Evolutionary conservation across 2,888 invertebrate species (phyloP).

Genomic region (Odiellus spinosus): DNA sequence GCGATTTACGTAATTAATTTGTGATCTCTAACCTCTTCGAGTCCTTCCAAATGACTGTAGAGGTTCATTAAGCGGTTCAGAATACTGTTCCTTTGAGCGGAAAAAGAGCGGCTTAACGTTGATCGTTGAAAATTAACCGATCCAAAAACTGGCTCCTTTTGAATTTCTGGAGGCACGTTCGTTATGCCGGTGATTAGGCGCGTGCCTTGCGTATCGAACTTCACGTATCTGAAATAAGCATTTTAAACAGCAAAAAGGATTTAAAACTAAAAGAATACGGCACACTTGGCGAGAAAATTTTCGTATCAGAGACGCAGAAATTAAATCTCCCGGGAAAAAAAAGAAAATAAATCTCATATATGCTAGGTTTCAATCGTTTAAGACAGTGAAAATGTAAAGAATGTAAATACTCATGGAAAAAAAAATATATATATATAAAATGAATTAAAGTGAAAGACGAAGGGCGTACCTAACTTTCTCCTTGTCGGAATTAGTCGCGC

Average conservation of each 20-base stretch:
- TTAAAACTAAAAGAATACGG: too few relatives aligned
- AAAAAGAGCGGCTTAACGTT: not conserved
- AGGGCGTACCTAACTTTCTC: conserved; percentile 77
- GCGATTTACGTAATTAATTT: too few relatives aligned
- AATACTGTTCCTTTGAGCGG: conserved; percentile 2
- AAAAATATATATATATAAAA: too few relatives aligned
- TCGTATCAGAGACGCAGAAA: too few relatives aligned
- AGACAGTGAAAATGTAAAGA: not conserved
- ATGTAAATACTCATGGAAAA: too few relatives aligned
- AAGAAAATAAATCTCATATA: conserved; percentile 5
- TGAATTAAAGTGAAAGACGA: too few relatives aligned
- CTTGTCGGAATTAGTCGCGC: conserved; percentile 53
- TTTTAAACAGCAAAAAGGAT: too few relatives aligned
- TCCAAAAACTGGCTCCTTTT: not conserved
- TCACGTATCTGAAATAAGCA: conserved; percentile 73
- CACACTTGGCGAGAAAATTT: too few relatives aligned
- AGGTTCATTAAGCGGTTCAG: conserved; percentile 6
- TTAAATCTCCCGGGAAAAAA: too few relatives aligned
- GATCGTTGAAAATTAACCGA: not conserved
- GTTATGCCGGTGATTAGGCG: conserved; percentile 71
- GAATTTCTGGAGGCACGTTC: conserved; percentile 31
- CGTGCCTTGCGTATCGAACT: conserved; percentile 63
- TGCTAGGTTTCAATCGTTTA: too few relatives aligned
- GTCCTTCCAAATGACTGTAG: conserved; percentile 5
- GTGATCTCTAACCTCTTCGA: conserved; percentile 4